Evolutionary conservation across 2,888 invertebrate genomes (phyloP).

Genomic region (Calameuta pallipes): DNA sequence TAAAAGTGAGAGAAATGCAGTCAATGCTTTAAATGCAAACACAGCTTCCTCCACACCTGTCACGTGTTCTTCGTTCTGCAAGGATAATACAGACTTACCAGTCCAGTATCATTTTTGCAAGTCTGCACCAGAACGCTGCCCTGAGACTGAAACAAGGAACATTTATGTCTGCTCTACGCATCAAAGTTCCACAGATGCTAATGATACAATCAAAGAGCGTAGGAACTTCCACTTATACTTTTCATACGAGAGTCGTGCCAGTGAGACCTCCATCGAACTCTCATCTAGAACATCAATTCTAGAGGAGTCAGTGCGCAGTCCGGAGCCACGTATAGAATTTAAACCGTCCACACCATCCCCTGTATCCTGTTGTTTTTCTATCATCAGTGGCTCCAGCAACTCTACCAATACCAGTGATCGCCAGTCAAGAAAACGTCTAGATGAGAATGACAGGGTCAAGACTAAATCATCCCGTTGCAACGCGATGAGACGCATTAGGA

Average conservation of each 20-base stretch:
- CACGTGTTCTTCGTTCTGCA: constrained; percentile 15
- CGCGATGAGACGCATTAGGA: constrained; percentile 55
- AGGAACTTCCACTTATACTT: constrained; percentile 59
- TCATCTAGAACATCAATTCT: constrained; percentile 31
- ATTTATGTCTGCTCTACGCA: constrained; percentile 53
- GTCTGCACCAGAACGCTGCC: constrained; percentile 20
- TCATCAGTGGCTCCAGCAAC: constrained; percentile 39
- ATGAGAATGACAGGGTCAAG: constrained; percentile 19
- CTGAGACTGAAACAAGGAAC: constrained; percentile 29
- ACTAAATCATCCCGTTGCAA: constrained; percentile 43
- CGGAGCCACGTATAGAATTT: constrained; percentile 32
- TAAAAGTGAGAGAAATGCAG: constrained; percentile 46
- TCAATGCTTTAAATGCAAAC: not conserved
- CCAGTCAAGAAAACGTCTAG: constrained; percentile 11
- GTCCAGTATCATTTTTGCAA: constrained; percentile 51
- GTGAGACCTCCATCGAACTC: constrained; percentile 56
- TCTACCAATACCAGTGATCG: constrained; percentile 25
- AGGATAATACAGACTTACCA: constrained; percentile 20
- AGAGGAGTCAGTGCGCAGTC: not conserved
- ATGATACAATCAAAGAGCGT: constrained; percentile 29
- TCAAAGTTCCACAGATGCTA: constrained; percentile 18
- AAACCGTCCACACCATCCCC: constrained; percentile 61
- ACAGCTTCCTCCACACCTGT: not conserved
- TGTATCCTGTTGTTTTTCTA: constrained; percentile 61
- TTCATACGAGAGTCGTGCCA: constrained; percentile 53